Base-by-base conservation (phyloP, 1,140 invertebrate genomes). In the Philopotamus ludificatus region DNA sequence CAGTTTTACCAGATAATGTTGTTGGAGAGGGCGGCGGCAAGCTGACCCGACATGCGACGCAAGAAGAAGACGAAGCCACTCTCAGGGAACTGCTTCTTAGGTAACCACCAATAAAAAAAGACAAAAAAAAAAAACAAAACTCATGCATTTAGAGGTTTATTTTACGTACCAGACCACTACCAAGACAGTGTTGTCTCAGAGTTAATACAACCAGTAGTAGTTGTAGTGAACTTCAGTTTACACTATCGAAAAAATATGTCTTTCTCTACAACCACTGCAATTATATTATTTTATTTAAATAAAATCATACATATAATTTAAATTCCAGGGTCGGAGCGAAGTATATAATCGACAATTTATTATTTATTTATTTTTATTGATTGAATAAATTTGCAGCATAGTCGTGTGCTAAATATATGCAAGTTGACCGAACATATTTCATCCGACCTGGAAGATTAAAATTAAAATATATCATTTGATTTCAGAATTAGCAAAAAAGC, bases 71-170 rank as follows among this genome's bases (percentile, higher is more conserved):
- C 83, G 89, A 90, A 83, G 86, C 88, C 76, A 90, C 88, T 85
- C 88, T 91, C 80, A 88, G 88, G 84, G 88, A 90, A 85, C 85
- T 91, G 83, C 87, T 91, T 82, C 85, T 91, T 87, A 91, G 89
- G 89, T 91, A 89, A 79, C 83, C 34, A 57, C 8, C 34, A 57
- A n/a, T n/a, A n/a, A n/a, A n/a, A 55, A 57, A 42, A 25, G 18
- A n/a, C 18, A 41, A 55, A 55, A 55, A 41, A 44, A 44, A 3
- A 44, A 44, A 44, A 54, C n/a, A n/a, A n/a, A 34, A 34, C 4
- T 57, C 54, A 57, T 28, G 54, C 54, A 23, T 28, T 58, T 60
- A 60, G 42, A 60, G 26, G 57, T 42, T 60, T 60, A 45, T 23
- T 23, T 60, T 15, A 22, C 44, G 25, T 60, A 47, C 21, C 12